Percentiles rank a stretch among this genome's conserved stretches.
phyloP scores from a whole-genome alignment of 2,797 vertebrate species.

The Malacoraja senta region DNA sequence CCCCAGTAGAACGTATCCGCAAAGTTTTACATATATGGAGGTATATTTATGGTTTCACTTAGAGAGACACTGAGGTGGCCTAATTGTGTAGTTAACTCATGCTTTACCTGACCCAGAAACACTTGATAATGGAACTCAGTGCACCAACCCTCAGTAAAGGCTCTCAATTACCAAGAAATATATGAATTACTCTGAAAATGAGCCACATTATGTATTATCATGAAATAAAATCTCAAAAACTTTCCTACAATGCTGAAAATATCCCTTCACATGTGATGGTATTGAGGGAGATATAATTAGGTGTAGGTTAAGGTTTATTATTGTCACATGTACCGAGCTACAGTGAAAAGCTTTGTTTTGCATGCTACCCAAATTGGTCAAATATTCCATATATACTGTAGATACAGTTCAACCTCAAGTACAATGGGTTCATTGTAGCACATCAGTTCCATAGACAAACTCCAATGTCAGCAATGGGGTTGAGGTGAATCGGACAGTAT shows the following conservation, averaged over 20 bases:
- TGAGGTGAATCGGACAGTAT: too few relatives aligned
- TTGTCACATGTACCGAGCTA: too few relatives aligned
- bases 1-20: slow-evolving; percentile 19
- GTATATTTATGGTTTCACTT: background rate
- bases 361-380: too few relatives aligned
- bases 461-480: too few relatives aligned
- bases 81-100: background rate
- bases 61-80: background rate
- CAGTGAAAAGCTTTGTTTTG: too few relatives aligned
- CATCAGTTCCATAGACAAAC: too few relatives aligned
- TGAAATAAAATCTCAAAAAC: background rate
- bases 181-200: background rate
- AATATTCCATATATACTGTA: too few relatives aligned
- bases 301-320: too few relatives aligned
- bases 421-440: too few relatives aligned
- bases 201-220: background rate
- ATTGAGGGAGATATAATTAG: background rate
- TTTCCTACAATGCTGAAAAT: background rate
- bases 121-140: background rate
- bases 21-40: background rate
- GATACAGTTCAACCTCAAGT: too few relatives aligned
- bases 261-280: background rate
- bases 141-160: background rate
- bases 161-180: background rate
- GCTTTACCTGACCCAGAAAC: background rate